Evolutionary conservation across 2,888 invertebrate genomes (phyloP).

Genomic region (Lithophane semibrunnea): DNA sequence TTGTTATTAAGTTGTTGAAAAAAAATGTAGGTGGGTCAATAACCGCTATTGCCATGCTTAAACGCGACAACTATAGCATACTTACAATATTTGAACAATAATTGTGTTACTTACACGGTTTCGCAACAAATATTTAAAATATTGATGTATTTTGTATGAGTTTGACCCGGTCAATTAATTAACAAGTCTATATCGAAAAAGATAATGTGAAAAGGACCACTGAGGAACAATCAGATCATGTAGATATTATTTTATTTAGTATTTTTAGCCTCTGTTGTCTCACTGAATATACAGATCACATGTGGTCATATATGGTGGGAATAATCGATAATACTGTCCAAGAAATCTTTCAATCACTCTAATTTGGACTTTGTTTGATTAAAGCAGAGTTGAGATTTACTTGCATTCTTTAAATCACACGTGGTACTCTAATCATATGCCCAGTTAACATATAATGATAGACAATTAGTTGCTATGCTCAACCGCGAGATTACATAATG

Average conservation of each 20-base stretch:
- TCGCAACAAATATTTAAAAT: conserved; percentile 31
- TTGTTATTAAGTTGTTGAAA: not conserved
- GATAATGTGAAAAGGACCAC: not conserved
- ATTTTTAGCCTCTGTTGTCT: not conserved
- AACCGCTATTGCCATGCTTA: not conserved
- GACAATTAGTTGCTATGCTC: conserved; percentile 23
- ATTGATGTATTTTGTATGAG: conserved; percentile 9
- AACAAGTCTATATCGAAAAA: conserved; percentile 18
- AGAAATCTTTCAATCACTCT: not conserved
- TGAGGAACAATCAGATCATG: not conserved
- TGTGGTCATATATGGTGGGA: conserved; percentile 22
- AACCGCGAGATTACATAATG: conserved; percentile 10
- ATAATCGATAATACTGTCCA: conserved; percentile 1
- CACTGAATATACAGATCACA: conserved; percentile 1
- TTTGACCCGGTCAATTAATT: conserved; percentile 49
- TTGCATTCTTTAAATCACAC: not conserved
- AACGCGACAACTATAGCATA: conserved; percentile 9
- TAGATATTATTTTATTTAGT: not conserved
- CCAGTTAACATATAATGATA: conserved; percentile 30
- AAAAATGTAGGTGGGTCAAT: not conserved
- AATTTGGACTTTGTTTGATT: not conserved
- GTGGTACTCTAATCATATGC: conserved; percentile 19
- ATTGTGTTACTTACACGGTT: conserved; percentile 63
- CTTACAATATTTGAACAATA: conserved; percentile 49
- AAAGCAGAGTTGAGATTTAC: not conserved